These are phyloP conservation scores for Myanophis thanlyinensis DNA, from an alignment of 2,113 vertebrate genomes.

Conservation along the genomic window DNA sequence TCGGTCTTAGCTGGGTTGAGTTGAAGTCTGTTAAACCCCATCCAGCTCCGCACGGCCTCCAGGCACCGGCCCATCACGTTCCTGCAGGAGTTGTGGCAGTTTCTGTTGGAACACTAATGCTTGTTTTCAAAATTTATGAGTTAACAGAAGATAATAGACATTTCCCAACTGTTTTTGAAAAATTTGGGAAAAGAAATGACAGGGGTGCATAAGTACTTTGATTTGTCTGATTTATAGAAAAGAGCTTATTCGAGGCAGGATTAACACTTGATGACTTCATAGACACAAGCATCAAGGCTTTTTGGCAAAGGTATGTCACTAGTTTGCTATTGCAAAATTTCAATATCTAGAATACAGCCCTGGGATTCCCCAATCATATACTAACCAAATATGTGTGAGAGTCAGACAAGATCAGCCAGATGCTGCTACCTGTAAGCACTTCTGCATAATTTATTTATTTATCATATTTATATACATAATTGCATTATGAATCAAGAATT, in stretches of 20 bases:
- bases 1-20: too few species aligned
- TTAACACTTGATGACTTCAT: neutral
- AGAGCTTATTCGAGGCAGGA: neutral
- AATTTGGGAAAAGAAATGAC: neutral
- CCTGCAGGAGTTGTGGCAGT: neutral
- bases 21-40: too few species aligned
- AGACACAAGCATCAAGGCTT: neutral
- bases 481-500: neutral
- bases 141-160: neutral
- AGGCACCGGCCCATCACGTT: too few species aligned
- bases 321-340: neutral
- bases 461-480: too few species aligned
- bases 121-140: neutral
- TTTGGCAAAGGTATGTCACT: neutral
- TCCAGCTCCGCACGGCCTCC: too few species aligned
- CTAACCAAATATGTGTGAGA: neutral
- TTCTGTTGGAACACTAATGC: neutral
- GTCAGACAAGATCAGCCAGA: neutral
- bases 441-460: too few species aligned
- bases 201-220: neutral
- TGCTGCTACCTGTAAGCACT: neutral
- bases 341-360: neutral
- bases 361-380: neutral
- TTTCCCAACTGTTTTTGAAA: neutral
- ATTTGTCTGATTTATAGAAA: neutral